Base-by-base conservation (phyloP, 2,797 vertebrate species). In the Graptemys geographica region DNA sequence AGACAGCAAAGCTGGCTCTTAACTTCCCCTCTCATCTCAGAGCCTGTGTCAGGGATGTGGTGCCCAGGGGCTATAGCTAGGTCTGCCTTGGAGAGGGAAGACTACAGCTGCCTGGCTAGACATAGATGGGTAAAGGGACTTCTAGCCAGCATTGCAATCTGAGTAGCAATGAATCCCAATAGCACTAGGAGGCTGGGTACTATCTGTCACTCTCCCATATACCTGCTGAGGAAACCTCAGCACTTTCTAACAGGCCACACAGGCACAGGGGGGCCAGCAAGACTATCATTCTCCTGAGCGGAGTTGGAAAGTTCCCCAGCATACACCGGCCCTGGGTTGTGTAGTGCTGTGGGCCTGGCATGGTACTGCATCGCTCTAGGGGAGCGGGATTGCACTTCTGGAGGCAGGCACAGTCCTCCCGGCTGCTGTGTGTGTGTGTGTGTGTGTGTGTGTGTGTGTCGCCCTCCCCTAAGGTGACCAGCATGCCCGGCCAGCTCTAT, bases 1-100 rank as follows among this genome's bases (percentile, higher is more conserved):
- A 96, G 95, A 95, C 87, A 12, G 96, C 96, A 89, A 65, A 89
- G 97, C 96, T 87, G 94, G 96, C 93, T 96, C 90, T 86, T 62
- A 89, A 0, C 0, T 81, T 81, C 94, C 87, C 93, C 72, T 0
- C 65, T 0, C 0, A 89, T 74, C 1, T 0, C 80, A 51, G 53
- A 0, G 0, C 89, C 86, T 95, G 76, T 31, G 6, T 83, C 83
- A 72, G 93, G 6, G 0, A 0, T 65, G 47, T 84, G 65, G 65
- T 74, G 94, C 94, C 74, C 33, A 41, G 84, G 91, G 90, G 59
- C 89, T 90, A 53, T 0, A 1, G 69, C 81, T 88, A 21, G 62
- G 55, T 87, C 59, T 90, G 69, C 37, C 44, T 86, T 6, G 3
- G 55, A 79, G 69, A 86, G 44, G 13, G 37, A 72, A 37, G 69